Conservation (phyloP, 2,888 invertebrate genomes). For the Tinea trinotella region DNA sequence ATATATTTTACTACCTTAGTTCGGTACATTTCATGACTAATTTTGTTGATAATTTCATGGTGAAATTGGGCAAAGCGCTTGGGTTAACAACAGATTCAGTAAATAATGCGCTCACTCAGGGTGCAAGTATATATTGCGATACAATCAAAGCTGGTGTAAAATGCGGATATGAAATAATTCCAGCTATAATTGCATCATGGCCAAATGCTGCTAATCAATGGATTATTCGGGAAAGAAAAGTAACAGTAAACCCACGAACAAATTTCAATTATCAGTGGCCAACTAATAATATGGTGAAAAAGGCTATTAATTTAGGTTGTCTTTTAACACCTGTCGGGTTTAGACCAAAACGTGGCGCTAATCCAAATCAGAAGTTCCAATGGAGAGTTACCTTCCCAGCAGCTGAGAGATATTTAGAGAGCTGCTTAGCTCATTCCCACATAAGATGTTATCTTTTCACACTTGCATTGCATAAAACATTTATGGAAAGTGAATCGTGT, state of each 20-base stretch:
- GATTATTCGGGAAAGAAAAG: constrained; percentile 72
- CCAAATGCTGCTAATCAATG: constrained; percentile 81
- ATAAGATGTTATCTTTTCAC: constrained; percentile 79
- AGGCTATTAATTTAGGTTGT: constrained; percentile 77
- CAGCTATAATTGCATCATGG: constrained; percentile 80
- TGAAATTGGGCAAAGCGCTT: constrained; percentile 71
- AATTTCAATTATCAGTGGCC: constrained; percentile 79
- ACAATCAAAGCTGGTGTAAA: constrained; percentile 47
- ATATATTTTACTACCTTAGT: constrained; percentile 70
- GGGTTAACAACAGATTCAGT: constrained; percentile 71
- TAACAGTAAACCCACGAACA: constrained; percentile 69
- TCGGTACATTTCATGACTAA: constrained; percentile 79
- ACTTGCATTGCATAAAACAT: constrained; percentile 79
- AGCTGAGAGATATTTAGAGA: constrained; percentile 82
- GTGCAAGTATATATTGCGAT: constrained; percentile 78
- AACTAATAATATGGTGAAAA: constrained; percentile 75
- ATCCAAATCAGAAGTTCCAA: constrained; percentile 76
- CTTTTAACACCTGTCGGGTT: constrained; percentile 80
- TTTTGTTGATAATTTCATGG: constrained; percentile 76
- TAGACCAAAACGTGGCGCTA: constrained; percentile 73
- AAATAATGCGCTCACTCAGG: constrained; percentile 71
- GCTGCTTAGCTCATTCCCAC: constrained; percentile 79
- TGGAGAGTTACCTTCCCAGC: constrained; percentile 86
- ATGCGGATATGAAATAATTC: constrained; percentile 76
- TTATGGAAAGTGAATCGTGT: constrained; percentile 76